Conservation (phyloP, 2,797 vertebrate genomes). For the Cryptoprocta ferox region DNA sequence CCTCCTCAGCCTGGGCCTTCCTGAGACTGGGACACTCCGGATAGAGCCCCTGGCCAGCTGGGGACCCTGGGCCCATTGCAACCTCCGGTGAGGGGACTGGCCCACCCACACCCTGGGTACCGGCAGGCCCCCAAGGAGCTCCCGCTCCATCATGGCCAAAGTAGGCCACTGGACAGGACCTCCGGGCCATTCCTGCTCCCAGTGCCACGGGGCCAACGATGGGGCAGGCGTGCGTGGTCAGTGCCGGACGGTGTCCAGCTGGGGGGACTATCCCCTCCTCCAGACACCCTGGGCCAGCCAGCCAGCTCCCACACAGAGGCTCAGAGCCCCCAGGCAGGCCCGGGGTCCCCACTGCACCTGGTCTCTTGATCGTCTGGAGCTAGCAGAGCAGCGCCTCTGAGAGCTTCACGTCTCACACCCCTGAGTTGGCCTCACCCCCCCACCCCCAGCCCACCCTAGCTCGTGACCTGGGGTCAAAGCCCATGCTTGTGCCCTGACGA, state of each 20-base stretch:
- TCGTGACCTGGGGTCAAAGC: neutral
- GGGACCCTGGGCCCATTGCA: fast-evolving
- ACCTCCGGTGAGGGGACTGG: neutral
- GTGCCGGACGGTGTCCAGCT: fast-evolving
- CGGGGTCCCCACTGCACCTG: neutral
- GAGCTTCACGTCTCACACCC: fast-evolving
- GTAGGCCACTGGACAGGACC: neutral
- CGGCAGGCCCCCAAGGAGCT: neutral
- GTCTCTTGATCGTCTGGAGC: neutral
- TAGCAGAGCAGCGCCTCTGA: neutral
- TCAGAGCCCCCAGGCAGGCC: neutral
- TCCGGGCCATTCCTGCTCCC: neutral
- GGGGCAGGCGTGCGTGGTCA: no score
- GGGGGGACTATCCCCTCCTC: fast-evolving
- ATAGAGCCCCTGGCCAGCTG: neutral
- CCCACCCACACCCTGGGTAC: fast-evolving
- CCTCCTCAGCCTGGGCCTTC: neutral
- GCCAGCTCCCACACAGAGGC: neutral
- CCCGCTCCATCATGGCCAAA: neutral
- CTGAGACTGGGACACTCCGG: neutral
- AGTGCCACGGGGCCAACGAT: fast-evolving
- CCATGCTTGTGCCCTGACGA: neutral
- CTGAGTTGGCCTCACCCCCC: neutral
- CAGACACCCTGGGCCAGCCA: fast-evolving
- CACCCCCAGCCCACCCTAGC: fast-evolving